A percentile compares a stretch with the other conserved stretches of the same genome.
Conservation (phyloP, 2,888 invertebrate species). For the Apoda limacodes region DNA sequence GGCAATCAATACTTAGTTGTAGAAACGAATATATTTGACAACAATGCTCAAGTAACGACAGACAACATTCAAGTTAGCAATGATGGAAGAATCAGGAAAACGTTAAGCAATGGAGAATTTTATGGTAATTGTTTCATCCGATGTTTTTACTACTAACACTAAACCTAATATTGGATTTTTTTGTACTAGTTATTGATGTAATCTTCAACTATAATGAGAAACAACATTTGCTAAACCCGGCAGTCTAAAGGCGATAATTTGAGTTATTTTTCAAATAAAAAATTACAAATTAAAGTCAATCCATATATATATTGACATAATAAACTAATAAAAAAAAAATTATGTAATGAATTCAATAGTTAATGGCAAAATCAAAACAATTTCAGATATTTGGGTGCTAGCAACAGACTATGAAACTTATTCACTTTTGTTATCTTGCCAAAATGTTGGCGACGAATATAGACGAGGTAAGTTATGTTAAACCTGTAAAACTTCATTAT, state of each 20-base stretch:
- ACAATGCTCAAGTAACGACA: slow-evolving; percentile 23
- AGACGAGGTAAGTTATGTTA: slow-evolving; percentile 32
- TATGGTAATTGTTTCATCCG: slow-evolving; percentile 18
- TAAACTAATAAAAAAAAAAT: no score
- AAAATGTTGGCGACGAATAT: slow-evolving; percentile 32
- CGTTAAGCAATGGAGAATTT: slow-evolving; percentile 22
- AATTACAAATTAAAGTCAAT: no score
- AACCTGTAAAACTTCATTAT: no score
- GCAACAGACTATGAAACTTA: slow-evolving; percentile 48
- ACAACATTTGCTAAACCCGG: no score
- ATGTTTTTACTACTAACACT: background rate
- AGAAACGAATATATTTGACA: slow-evolving; percentile 32
- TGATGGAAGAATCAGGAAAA: slow-evolving; percentile 35
- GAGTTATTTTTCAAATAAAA: no score
- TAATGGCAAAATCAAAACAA: no score
- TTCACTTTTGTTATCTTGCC: slow-evolving; percentile 48
- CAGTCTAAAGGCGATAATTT: no score
- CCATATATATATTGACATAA: no score
- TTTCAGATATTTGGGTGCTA: slow-evolving; percentile 46
- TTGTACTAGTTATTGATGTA: no score
- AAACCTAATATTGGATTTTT: background rate
- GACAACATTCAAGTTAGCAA: slow-evolving; percentile 27
- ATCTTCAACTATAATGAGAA: no score
- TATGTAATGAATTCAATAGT: no score
- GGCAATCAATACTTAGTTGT: slow-evolving; percentile 29